Percentiles rank a stretch among this genome's conserved stretches.
Conservation (phyloP, 2,888 invertebrate species). For the Nycteola revayana region DNA sequence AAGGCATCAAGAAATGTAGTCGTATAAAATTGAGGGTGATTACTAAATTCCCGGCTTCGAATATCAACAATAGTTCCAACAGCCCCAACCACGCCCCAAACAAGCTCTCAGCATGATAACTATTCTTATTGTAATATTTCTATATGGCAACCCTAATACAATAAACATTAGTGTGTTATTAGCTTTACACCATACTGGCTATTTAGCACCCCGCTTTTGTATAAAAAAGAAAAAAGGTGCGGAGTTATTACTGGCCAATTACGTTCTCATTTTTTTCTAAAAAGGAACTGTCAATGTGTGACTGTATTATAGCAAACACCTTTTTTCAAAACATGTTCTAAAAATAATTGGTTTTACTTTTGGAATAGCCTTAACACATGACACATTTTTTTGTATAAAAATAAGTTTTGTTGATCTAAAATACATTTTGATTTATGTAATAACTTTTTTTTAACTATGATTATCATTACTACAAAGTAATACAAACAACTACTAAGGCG, state of each 20-base stretch:
- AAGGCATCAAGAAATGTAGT: constrained; percentile 18
- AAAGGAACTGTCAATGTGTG: background rate
- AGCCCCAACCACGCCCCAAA: constrained; percentile 75
- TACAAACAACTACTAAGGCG: no score
- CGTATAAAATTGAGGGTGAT: constrained; percentile 56
- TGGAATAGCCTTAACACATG: no score
- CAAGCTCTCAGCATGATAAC: constrained; percentile 74
- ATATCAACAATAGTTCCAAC: constrained; percentile 70
- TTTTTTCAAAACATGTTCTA: no score
- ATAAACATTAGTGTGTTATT: constrained; percentile 78
- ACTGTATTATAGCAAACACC: no score
- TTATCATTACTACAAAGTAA: no score
- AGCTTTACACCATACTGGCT: constrained; percentile 70
- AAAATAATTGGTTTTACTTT: no score
- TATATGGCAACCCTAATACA: constrained; percentile 76
- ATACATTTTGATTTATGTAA: no score
- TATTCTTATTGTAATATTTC: constrained; percentile 74
- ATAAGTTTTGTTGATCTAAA: no score
- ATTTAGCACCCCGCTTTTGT: constrained; percentile 56
- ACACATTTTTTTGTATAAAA: no score
- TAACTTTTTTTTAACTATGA: no score
- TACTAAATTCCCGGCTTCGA: constrained; percentile 63
- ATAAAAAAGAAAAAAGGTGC: constrained; percentile 42
- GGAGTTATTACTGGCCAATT: constrained; percentile 40
- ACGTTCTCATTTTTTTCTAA: constrained; percentile 16